Conservation (phyloP, 2,888 invertebrate species). For the Myopa testacea region DNA sequence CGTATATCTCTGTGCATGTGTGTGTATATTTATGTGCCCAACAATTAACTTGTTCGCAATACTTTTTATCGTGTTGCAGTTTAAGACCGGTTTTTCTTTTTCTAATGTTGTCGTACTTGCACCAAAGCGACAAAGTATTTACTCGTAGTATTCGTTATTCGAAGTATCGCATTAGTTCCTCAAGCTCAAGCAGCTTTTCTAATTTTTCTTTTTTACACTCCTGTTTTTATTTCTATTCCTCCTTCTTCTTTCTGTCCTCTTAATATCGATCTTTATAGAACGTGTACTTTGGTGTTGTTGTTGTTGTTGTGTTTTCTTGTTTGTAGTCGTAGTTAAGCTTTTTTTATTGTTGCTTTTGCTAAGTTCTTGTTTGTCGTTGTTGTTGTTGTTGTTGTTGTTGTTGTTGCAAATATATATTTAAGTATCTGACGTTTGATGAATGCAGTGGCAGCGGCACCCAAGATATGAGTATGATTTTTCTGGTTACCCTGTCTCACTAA, state of each 20-base stretch:
- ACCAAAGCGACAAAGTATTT: too few species aligned
- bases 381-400: too few species aligned
- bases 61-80: slow-evolving; percentile 11
- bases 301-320: too few species aligned
- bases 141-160: neutral
- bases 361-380: too few species aligned
- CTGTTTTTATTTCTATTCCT: neutral
- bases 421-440: too few species aligned
- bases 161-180: slow-evolving; percentile 2
- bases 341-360: too few species aligned
- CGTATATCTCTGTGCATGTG: neutral
- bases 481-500: too few species aligned
- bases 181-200: neutral
- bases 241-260: neutral
- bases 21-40: slow-evolving; percentile 5
- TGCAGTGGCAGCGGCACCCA: too few species aligned
- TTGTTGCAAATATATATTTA: too few species aligned
- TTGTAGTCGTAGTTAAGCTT: too few species aligned
- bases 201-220: neutral
- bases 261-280: neutral
- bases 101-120: slow-evolving; percentile 7
- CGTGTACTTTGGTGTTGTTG: too few species aligned
- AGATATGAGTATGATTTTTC: too few species aligned
- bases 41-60: neutral
- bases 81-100: slow-evolving; percentile 23